Evolutionary conservation across 2,888 invertebrate species (phyloP).

Genomic region (Euplexia lucipara): DNA sequence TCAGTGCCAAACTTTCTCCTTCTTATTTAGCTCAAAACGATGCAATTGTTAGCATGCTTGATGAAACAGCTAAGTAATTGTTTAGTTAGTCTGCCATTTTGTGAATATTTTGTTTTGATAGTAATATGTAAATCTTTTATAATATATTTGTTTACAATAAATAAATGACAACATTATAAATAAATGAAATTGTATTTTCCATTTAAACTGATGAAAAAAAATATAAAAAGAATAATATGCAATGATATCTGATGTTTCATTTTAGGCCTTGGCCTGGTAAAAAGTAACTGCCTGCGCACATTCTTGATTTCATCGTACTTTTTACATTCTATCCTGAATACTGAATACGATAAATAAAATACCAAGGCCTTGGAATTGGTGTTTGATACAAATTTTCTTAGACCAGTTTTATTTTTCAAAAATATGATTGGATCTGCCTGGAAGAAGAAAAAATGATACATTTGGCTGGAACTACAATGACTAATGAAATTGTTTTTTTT

Average conservation of each 20-base stretch:
- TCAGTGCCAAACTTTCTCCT: slow-evolving; percentile 91
- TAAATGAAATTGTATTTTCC: slow-evolving; percentile 91
- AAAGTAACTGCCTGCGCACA: not conserved
- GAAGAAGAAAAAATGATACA: too few species aligned
- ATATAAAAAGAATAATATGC: slow-evolving; percentile 91
- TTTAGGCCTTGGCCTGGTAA: slow-evolving; percentile 61
- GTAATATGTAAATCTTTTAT: slow-evolving; percentile 91
- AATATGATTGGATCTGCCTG: too few species aligned
- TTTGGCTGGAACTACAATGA: too few species aligned
- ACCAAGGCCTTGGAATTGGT: too few species aligned
- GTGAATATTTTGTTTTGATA: slow-evolving; percentile 91
- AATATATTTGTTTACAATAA: slow-evolving; percentile 91
- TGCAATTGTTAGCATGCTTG: slow-evolving; percentile 91
- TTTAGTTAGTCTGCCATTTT: slow-evolving; percentile 91
- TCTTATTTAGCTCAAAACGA: slow-evolving; percentile 90
- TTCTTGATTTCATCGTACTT: slow-evolving; percentile 13
- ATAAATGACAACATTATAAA: slow-evolving; percentile 91
- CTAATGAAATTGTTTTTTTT: too few species aligned
- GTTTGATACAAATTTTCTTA: too few species aligned
- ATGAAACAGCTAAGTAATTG: slow-evolving; percentile 89
- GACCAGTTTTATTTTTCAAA: too few species aligned
- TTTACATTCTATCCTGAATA: too few species aligned
- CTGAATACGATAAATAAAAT: too few species aligned
- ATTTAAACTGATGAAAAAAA: slow-evolving; percentile 91
- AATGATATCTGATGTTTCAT: slow-evolving; percentile 88